Percentiles rank a stretch among this genome's conserved stretches.
These are phyloP conservation scores for Hormaphis cornu DNA, from an alignment of 1,140 invertebrate genomes.

Conservation along the genomic window DNA sequence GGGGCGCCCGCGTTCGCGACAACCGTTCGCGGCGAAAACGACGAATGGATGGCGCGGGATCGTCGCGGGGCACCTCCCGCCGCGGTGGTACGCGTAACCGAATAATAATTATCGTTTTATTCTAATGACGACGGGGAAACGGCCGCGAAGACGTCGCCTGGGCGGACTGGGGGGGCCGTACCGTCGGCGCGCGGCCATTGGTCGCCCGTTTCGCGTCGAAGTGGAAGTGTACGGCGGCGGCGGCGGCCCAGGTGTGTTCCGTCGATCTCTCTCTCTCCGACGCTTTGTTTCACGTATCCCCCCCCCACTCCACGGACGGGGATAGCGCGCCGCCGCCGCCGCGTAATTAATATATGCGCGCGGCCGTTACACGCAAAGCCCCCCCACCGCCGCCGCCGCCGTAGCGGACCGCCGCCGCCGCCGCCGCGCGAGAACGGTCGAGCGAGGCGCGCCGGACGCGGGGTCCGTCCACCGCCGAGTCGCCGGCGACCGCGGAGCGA, in stretches of 20 bases:
- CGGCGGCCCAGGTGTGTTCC: constrained; percentile 14
- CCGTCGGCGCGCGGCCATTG: constrained; percentile 27
- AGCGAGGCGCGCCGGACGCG: constrained; percentile 17
- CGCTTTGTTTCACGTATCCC: neutral
- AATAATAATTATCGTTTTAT: constrained; percentile 29
- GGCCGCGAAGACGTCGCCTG: constrained; percentile 24
- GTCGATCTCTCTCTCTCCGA: neutral
- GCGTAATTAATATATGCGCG: constrained; percentile 32
- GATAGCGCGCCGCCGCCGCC: neutral
- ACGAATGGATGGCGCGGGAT: constrained; percentile 10
- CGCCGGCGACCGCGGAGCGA: constrained; percentile 26
- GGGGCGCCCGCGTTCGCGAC: neutral
- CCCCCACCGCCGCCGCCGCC: neutral
- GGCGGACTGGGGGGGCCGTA: constrained; percentile 29
- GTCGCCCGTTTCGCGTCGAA: neutral
- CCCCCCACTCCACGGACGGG: neutral
- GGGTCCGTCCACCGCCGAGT: constrained; percentile 27
- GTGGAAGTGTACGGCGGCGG: neutral
- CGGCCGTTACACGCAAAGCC: constrained; percentile 12
- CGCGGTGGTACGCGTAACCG: too few species aligned
- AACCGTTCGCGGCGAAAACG: neutral
- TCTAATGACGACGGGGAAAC: constrained; percentile 27
- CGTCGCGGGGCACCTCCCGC: constrained; percentile 20
- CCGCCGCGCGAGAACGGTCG: neutral
- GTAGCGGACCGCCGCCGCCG: neutral